Percentiles rank a stretch among this genome's conserved stretches.
Conservation (phyloP, 2,888 invertebrate species). For the Sceliomorpha sp. region DNA sequence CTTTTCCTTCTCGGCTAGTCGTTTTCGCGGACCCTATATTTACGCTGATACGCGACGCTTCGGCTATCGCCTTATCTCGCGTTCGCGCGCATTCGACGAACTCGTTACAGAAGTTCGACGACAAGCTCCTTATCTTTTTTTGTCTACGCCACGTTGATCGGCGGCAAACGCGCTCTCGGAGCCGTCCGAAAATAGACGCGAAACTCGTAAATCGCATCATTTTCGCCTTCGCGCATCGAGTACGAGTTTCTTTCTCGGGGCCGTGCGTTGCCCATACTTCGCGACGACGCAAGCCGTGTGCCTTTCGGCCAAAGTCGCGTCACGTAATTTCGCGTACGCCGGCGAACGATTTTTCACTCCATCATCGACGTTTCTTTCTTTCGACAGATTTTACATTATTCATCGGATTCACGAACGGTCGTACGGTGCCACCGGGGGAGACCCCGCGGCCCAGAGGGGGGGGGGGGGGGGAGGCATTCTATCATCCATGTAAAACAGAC, state of each 20-base stretch:
- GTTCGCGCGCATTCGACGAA: slow-evolving; percentile 1
- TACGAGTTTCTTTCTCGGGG: slow-evolving; percentile 7
- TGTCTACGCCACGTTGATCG: slow-evolving; percentile 26
- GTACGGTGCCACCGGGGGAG: too few species aligned
- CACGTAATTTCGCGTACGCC: slow-evolving; percentile 21
- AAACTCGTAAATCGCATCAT: slow-evolving; percentile 43
- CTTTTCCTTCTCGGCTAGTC: too few species aligned
- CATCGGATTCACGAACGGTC: too few species aligned
- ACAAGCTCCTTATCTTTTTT: slow-evolving; percentile 24
- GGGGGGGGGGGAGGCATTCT: too few species aligned
- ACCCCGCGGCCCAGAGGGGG: too few species aligned
- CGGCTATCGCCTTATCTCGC: neutral
- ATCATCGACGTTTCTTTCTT: too few species aligned
- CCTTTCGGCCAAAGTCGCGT: slow-evolving; percentile 18
- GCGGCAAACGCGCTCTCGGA: slow-evolving; percentile 1
- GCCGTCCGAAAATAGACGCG: slow-evolving; percentile 37
- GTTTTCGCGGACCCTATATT: too few species aligned
- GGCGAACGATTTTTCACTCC: slow-evolving; percentile 5
- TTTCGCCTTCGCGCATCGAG: slow-evolving; percentile 22
- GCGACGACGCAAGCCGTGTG: neutral
- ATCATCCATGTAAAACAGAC: too few species aligned
- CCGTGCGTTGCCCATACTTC: slow-evolving; percentile 21
- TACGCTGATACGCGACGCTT: too few species aligned
- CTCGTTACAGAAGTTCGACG: slow-evolving; percentile 1
- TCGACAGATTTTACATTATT: too few species aligned